Conservation (phyloP, 2,113 vertebrate species). For the Corythoichthys intestinalis region DNA sequence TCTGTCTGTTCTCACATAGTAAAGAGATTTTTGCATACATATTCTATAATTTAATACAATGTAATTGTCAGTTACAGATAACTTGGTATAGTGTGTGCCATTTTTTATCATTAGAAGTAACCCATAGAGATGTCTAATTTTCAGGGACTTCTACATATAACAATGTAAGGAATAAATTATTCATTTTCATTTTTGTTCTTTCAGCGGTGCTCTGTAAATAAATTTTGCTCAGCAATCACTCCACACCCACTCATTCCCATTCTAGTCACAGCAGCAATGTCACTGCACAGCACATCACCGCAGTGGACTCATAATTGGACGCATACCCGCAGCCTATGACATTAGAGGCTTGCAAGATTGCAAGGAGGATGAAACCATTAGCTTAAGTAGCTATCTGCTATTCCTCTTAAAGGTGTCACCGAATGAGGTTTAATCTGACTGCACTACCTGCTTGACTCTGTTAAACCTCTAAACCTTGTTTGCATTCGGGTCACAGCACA, state of each 20-base stretch:
- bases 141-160: neutral
- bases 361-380: neutral
- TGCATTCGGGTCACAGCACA: neutral
- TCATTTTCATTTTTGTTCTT: neutral
- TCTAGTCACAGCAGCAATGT: neutral
- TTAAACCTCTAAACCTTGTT: neutral
- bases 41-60: neutral
- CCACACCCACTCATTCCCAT: neutral
- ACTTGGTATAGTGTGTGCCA: neutral
- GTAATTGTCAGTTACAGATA: neutral
- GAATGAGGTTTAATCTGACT: neutral
- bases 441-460: neutral
- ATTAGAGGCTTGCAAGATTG: neutral
- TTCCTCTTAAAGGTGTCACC: neutral
- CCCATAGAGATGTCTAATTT: neutral
- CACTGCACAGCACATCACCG: neutral
- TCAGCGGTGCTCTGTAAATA: neutral
- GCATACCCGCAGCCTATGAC: neutral
- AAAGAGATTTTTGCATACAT: too few species aligned
- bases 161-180: neutral
- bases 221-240: neutral
- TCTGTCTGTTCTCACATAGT: too few species aligned
- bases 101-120: neutral
- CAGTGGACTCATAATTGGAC: slow-evolving; percentile 2
- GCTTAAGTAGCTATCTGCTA: neutral